Base-by-base conservation (phyloP, 2,113 vertebrate genomes). In the Pterocles gutturalis region DNA sequence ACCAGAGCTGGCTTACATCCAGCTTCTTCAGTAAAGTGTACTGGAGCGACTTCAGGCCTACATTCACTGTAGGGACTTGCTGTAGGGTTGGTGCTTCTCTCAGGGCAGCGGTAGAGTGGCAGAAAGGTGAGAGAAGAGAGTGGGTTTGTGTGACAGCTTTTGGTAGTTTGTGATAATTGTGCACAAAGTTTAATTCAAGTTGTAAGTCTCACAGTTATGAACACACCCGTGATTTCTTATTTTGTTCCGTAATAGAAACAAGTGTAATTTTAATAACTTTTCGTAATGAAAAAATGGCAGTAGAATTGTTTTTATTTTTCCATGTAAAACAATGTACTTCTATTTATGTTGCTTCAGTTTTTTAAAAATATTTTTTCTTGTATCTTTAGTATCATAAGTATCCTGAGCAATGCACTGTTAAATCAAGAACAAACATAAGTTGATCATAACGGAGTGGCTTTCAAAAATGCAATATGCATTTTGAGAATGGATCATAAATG, bases 1-100 rank as follows among this genome's bases (percentile, higher is more conserved):
- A 11, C n/a, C 8, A 5, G 49, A 89, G 89, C 86, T 97, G 96
- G 91, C 86, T 92, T 38, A 29, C 36, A 49, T 92, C 79, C 93
- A 92, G 22, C 61, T 78, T 83, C 62, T 18, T 53, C 14, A 58
- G 28, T 17, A 69, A 72, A 82, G 53, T 41, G 57, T 48, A 51
- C 20, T 41, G 49, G 41, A 45, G 45, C 26, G 24, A 69, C 31
- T 93, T 54, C 49, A 61, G 64, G 75, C 65, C 71, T 76, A 6
- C 64, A 22, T 46, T 90, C 45, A 34, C 51, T n/a, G 12, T 71
- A 29, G 19, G 43, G 55, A 66, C 64, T 71, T 77, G 29, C 14
- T 43, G 53, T 72, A 51, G 53, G 17, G 11, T 38, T 73, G 54
- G 31, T 75, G 46, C 46, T 55, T 84, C 60, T 86, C 41, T 64